A percentile compares a stretch with the other conserved stretches of the same genome.
These are phyloP conservation scores for Aproaerema taeniolella DNA, from an alignment of 2,888 invertebrate species.

Conservation along the genomic window DNA sequence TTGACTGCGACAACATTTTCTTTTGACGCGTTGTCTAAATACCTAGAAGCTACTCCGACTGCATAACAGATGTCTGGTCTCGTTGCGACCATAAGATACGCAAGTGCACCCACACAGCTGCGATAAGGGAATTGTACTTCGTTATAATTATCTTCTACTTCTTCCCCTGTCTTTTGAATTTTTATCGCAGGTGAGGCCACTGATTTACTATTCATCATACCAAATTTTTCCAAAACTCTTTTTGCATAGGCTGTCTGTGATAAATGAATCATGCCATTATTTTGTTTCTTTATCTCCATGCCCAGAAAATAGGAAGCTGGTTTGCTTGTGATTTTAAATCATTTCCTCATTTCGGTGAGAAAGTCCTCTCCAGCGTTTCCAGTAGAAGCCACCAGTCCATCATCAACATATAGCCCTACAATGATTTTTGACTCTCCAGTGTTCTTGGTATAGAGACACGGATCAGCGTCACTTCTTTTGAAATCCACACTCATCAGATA, in stretches of 20 bases:
- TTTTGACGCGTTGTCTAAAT: conserved; percentile 3
- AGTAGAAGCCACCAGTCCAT: conserved; percentile 8
- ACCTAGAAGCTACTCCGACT: not conserved
- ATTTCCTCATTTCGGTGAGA: not conserved
- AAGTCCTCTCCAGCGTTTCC: not conserved
- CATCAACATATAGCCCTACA: conserved; percentile 12
- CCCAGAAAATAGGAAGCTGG: conserved; percentile 5
- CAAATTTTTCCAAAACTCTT: too few relatives aligned
- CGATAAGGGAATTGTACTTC: conserved; percentile 12
- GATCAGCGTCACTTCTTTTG: conserved; percentile 6
- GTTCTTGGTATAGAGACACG: conserved; percentile 9
- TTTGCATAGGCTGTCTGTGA: conserved; percentile 1
- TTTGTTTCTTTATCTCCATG: not conserved
- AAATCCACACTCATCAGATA: conserved; percentile 2
- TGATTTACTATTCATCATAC: conserved; percentile 6
- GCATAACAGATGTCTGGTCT: conserved; percentile 14
- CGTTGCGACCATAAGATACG: conserved; percentile 12
- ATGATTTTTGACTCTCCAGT: conserved; percentile 3
- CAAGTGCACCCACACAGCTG: conserved; percentile 15
- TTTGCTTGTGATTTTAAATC: conserved; percentile 5
- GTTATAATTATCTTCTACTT: too few relatives aligned
- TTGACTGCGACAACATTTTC: conserved; percentile 10
- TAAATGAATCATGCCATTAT: not conserved
- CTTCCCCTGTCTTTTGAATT: not conserved
- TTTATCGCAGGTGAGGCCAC: conserved; percentile 2